Conservation (phyloP, 1,140 invertebrate genomes). For the Drosophila elegans region DNA sequence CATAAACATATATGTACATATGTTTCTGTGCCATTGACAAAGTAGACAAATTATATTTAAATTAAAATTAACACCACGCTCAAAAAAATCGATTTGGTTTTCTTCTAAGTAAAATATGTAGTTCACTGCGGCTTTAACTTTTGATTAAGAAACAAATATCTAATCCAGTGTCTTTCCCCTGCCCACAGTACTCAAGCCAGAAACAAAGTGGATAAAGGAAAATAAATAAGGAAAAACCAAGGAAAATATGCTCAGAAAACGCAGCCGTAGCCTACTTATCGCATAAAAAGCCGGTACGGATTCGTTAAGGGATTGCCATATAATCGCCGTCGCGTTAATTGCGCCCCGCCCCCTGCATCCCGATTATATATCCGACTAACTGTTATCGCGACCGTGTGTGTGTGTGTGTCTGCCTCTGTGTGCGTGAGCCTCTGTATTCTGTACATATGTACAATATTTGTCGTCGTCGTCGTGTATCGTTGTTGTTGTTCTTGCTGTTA, state of each 20-base stretch:
- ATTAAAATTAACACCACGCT: too few species aligned
- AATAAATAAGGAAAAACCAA: conserved; percentile 9
- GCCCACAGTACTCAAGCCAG: conserved; percentile 19
- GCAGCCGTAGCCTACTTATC: conserved; percentile 30
- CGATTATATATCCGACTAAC: conserved; percentile 29
- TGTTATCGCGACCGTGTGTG: conserved; percentile 14
- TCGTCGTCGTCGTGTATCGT: conserved; percentile 68
- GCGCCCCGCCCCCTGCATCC: conserved; percentile 3
- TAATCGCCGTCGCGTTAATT: conserved; percentile 29
- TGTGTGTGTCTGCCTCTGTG: conserved; percentile 28
- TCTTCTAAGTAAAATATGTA: too few species aligned
- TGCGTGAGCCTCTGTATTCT: conserved; percentile 55
- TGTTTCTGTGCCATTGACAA: too few species aligned
- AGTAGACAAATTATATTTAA: too few species aligned
- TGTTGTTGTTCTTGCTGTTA: conserved; percentile 68
- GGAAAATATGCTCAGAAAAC: conserved; percentile 29
- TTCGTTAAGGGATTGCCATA: conserved; percentile 17
- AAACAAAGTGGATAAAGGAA: conserved; percentile 17
- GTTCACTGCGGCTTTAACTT: conserved; percentile 11
- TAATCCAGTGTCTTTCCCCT: conserved; percentile 15
- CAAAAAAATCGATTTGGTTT: too few species aligned
- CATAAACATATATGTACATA: too few species aligned
- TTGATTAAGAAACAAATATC: neutral
- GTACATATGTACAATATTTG: conserved; percentile 82
- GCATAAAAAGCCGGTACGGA: conserved; percentile 6